phyloP scores from a whole-genome alignment of 1,140 invertebrate genomes.

The Drosophila auraria region DNA sequence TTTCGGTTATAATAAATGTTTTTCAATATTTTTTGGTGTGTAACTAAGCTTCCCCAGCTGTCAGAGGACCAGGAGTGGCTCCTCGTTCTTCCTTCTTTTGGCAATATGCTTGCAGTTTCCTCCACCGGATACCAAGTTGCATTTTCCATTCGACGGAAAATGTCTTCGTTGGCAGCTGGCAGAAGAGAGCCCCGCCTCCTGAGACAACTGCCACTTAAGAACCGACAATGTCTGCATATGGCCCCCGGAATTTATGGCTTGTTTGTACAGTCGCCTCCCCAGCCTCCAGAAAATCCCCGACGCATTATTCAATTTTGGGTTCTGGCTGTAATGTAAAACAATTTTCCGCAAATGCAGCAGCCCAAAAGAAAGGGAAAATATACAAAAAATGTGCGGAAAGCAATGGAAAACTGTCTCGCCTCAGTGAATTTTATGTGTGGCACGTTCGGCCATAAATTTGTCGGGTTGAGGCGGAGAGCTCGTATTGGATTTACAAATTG shows the following conservation, averaged over 20 bases:
- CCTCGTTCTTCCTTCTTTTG: background rate
- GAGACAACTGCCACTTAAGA: slow-evolving; percentile 30
- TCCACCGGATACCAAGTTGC: slow-evolving; percentile 11
- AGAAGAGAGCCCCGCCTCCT: slow-evolving; percentile 4
- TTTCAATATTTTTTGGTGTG: background rate
- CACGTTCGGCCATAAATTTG: slow-evolving; percentile 75
- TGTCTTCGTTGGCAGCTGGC: slow-evolving; percentile 21
- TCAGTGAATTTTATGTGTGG: slow-evolving; percentile 70
- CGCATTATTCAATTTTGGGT: slow-evolving; percentile 70
- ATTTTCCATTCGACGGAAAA: slow-evolving; percentile 14
- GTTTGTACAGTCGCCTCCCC: slow-evolving; percentile 31
- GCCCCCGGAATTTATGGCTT: slow-evolving; percentile 57
- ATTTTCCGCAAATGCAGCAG: slow-evolving; percentile 52
- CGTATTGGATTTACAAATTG: slow-evolving; percentile 69
- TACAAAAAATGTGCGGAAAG: slow-evolving; percentile 9
- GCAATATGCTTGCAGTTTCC: slow-evolving; percentile 32
- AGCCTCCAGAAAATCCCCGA: slow-evolving; percentile 26
- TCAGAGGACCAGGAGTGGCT: background rate
- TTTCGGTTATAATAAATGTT: background rate
- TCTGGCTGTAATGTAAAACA: slow-evolving; percentile 53
- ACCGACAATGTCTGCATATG: slow-evolving; percentile 47
- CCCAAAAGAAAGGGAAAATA: background rate
- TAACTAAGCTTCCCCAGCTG: slow-evolving; percentile 30
- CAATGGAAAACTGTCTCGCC: slow-evolving; percentile 47
- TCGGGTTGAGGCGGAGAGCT: slow-evolving; percentile 4